Conservation (phyloP, 2,888 invertebrate genomes). For the Drosophila quinaria region DNA sequence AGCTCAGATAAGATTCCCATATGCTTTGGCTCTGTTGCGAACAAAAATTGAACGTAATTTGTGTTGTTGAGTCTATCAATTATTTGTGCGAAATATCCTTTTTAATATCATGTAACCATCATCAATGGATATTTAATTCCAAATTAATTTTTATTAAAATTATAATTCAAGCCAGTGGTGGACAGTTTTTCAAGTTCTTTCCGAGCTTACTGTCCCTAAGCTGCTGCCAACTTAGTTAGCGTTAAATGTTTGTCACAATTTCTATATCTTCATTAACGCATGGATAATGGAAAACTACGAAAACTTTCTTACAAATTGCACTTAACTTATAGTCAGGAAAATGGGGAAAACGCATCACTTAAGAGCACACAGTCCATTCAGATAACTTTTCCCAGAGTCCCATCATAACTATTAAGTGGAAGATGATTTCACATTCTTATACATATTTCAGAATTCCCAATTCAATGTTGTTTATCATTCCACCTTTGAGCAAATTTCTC, state of each 20-base stretch:
- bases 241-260: neutral
- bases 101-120: neutral
- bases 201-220: neutral
- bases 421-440: slow-evolving; percentile 9
- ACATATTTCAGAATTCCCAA: slow-evolving; percentile 3
- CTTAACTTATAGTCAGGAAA: neutral
- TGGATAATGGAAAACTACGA: neutral
- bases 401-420: slow-evolving; percentile 12
- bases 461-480: slow-evolving; percentile 36
- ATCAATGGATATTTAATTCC: neutral
- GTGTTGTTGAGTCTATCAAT: neutral
- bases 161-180: neutral
- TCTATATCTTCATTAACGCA: neutral
- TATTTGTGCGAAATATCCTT: neutral
- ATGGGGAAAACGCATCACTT: neutral
- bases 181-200: neutral
- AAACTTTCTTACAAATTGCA: neutral
- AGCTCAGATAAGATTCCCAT: slow-evolving; percentile 5
- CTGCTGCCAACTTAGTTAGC: neutral
- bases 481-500: slow-evolving; percentile 58
- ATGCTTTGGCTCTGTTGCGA: slow-evolving; percentile 3
- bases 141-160: neutral
- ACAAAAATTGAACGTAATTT: neutral
- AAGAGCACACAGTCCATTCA: neutral
- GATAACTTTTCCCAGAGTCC: neutral